Evolutionary conservation across 2,888 invertebrate genomes (phyloP).

Genomic region (Heliconius ethilla): DNA sequence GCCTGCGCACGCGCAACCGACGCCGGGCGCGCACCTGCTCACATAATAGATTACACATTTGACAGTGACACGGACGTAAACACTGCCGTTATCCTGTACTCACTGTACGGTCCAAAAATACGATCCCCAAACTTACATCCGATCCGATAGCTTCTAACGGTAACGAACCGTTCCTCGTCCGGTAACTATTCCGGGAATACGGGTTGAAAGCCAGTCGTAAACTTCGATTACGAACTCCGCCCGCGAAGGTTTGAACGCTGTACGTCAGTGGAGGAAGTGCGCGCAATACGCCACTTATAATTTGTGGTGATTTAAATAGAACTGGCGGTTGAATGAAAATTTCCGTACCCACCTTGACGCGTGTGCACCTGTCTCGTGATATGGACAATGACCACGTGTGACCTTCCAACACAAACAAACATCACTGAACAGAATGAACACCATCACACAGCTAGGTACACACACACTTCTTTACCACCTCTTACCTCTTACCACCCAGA

Average conservation of each 20-base stretch:
- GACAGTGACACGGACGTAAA: constrained; percentile 78
- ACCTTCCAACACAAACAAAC: constrained; percentile 71
- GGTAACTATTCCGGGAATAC: constrained; percentile 63
- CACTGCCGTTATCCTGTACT: constrained; percentile 53
- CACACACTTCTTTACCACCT: constrained; percentile 47
- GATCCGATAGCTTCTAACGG: constrained; percentile 42
- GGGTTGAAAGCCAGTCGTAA: constrained; percentile 49
- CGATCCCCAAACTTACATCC: constrained; percentile 23
- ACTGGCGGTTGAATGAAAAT: constrained; percentile 76
- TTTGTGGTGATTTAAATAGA: constrained; percentile 77
- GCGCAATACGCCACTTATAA: constrained; percentile 69
- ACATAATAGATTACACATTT: constrained; percentile 76
- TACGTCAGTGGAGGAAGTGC: constrained; percentile 73
- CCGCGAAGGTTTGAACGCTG: constrained; percentile 63
- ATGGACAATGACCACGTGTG: constrained; percentile 66
- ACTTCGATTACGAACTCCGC: constrained; percentile 51
- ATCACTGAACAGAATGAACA: constrained; percentile 60
- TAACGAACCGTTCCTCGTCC: constrained; percentile 58
- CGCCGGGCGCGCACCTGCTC: constrained; percentile 69
- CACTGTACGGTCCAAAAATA: constrained; percentile 36
- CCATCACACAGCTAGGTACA: constrained; percentile 63
- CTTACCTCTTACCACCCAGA: constrained; percentile 35
- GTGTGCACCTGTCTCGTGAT: constrained; percentile 74
- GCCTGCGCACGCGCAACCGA: constrained; percentile 56
- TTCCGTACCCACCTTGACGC: constrained; percentile 72